Conservation (phyloP, 1,140 invertebrate genomes). For the Mizuhopecten yessoensis region DNA sequence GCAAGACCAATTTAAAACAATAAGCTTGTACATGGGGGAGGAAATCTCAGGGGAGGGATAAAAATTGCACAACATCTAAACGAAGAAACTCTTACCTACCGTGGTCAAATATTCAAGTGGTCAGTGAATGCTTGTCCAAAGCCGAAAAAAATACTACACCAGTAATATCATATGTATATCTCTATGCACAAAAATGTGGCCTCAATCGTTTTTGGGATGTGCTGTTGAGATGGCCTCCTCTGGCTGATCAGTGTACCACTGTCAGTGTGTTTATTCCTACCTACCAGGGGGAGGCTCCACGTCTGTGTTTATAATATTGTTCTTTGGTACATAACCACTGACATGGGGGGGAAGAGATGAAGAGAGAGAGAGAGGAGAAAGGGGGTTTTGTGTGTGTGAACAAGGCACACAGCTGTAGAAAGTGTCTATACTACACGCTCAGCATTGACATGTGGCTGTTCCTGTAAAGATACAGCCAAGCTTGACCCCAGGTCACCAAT, state of each 20-base stretch:
- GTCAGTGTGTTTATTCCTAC: slow-evolving; percentile 24
- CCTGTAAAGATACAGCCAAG: neutral
- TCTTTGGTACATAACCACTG: slow-evolving; percentile 37
- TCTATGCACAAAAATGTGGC: slow-evolving; percentile 32
- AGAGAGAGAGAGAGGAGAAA: neutral
- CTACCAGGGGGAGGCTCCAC: neutral
- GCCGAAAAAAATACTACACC: slow-evolving; percentile 26
- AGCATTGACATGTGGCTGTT: neutral
- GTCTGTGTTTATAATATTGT: slow-evolving; percentile 28
- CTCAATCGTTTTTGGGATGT: slow-evolving; percentile 19
- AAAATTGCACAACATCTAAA: slow-evolving; percentile 12
- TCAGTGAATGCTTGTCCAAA: neutral
- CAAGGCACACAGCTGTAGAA: too few species aligned
- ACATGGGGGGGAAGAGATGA: too few species aligned
- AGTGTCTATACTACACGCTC: neutral
- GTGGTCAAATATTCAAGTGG: neutral
- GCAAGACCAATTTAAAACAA: neutral
- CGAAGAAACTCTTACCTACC: neutral
- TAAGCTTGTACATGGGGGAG: neutral
- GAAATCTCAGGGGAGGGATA: neutral
- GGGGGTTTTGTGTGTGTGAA: neutral
- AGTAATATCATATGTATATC: neutral
- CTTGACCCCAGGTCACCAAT: neutral
- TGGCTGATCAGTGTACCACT: neutral
- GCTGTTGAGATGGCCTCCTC: neutral